phyloP scores from a whole-genome alignment of 2,888 invertebrate genomes.

The Eristalinus aeneus region DNA sequence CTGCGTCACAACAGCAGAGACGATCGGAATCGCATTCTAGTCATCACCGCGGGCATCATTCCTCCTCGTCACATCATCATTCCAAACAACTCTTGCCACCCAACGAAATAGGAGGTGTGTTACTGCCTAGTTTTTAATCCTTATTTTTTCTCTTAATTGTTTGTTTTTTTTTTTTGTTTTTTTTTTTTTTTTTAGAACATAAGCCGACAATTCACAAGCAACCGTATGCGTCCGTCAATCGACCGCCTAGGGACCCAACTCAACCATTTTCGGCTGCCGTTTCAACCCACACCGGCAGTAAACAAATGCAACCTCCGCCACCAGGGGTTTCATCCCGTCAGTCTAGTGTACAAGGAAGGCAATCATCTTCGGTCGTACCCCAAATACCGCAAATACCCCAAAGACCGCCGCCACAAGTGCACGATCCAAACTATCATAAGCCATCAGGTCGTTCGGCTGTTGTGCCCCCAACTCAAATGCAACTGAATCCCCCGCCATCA shows the following conservation, averaged over 20 bases:
- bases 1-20: conserved; percentile 75
- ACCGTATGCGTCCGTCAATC: conserved; percentile 68
- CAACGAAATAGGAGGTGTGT: conserved; percentile 67
- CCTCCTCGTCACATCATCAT: conserved; percentile 76
- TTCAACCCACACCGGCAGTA: conserved; percentile 44
- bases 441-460: conserved; percentile 70
- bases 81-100: conserved; percentile 77
- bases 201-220: conserved; percentile 74
- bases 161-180: neutral
- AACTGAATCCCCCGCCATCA: conserved; percentile 54
- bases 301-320: conserved; percentile 69
- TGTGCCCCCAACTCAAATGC: conserved; percentile 70
- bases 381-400: conserved; percentile 65
- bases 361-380: conserved; percentile 30
- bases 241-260: conserved; percentile 73
- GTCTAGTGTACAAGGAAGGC: conserved; percentile 52
- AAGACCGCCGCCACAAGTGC: conserved; percentile 65
- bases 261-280: conserved; percentile 71
- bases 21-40: conserved; percentile 76
- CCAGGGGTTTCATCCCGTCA: conserved; percentile 68
- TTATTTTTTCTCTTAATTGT: neutral
- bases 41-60: conserved; percentile 78
- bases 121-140: neutral
- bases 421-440: conserved; percentile 78
- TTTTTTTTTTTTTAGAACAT: conserved; percentile 73